These are phyloP conservation scores for Masnerella sp. DNA, from an alignment of 2,888 invertebrate genomes.

Conservation along the genomic window DNA sequence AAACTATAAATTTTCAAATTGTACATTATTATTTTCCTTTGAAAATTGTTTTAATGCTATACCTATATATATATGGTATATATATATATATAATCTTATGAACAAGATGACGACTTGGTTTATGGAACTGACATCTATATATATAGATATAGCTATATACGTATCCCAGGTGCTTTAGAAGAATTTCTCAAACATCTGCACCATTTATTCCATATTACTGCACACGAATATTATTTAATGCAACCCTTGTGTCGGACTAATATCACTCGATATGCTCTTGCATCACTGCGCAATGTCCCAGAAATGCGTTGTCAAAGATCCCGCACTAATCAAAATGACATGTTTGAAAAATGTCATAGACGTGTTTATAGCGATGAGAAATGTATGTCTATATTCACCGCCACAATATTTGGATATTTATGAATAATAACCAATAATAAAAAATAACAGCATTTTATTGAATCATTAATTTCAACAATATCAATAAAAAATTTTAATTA, in stretches of 20 bases:
- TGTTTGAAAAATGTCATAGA: slow-evolving; percentile 33
- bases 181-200: slow-evolving; percentile 55
- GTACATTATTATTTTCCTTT: no score
- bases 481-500: no score
- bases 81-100: no score
- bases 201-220: slow-evolving; percentile 60
- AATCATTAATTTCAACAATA: no score
- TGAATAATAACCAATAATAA: no score
- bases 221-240: slow-evolving; percentile 57
- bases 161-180: slow-evolving; percentile 36
- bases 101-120: slow-evolving; percentile 47
- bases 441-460: no score
- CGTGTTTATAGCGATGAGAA: slow-evolving; percentile 43
- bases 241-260: slow-evolving; percentile 53
- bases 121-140: slow-evolving; percentile 49
- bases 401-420: slow-evolving; percentile 50
- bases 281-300: slow-evolving; percentile 31
- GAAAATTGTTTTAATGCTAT: no score
- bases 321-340: slow-evolving; percentile 14
- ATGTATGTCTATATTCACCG: slow-evolving; percentile 41
- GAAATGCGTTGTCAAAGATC: slow-evolving; percentile 50
- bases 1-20: no score
- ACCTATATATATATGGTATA: no score
- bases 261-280: slow-evolving; percentile 55
- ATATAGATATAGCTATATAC: no score